phyloP scores from a whole-genome alignment of 2,797 vertebrate genomes.

The Pogoniulus pusillus region DNA sequence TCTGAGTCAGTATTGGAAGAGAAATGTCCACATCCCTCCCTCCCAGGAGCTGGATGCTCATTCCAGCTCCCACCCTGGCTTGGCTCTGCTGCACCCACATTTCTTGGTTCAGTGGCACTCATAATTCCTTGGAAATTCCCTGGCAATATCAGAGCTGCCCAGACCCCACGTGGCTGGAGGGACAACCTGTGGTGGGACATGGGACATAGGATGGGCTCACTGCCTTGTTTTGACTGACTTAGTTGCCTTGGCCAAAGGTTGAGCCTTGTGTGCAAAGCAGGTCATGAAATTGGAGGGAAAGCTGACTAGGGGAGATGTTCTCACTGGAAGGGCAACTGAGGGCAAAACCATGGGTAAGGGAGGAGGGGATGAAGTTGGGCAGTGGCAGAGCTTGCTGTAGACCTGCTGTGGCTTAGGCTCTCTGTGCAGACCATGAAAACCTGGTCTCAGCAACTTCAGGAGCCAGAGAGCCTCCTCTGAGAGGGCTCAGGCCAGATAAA shows the following conservation, averaged over 20 bases:
- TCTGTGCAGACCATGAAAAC: fast-evolving
- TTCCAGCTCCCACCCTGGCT: fast-evolving
- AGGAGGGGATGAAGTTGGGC: too few species aligned
- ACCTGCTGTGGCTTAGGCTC: not conserved
- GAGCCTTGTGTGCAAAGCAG: not conserved
- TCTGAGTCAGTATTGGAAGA: not conserved
- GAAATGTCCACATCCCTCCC: not conserved
- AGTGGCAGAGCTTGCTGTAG: fast-evolving
- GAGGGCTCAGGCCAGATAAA: too few species aligned
- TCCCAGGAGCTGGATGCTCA: not conserved
- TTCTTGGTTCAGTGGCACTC: not conserved
- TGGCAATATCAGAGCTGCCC: not conserved
- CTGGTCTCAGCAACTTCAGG: not conserved
- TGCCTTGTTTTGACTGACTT: too few species aligned
- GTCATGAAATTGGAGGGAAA: fast-evolving
- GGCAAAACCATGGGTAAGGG: not conserved
- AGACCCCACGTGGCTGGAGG: not conserved
- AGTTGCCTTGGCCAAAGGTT: not conserved
- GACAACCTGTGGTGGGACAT: not conserved
- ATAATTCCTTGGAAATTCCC: not conserved
- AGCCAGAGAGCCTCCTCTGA: not conserved
- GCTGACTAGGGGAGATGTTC: not conserved
- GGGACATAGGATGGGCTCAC: fast-evolving
- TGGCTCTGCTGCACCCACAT: not conserved
- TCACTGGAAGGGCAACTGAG: not conserved